Conservation (phyloP, 2,888 invertebrate species). For the Dicyrtomina minuta region DNA sequence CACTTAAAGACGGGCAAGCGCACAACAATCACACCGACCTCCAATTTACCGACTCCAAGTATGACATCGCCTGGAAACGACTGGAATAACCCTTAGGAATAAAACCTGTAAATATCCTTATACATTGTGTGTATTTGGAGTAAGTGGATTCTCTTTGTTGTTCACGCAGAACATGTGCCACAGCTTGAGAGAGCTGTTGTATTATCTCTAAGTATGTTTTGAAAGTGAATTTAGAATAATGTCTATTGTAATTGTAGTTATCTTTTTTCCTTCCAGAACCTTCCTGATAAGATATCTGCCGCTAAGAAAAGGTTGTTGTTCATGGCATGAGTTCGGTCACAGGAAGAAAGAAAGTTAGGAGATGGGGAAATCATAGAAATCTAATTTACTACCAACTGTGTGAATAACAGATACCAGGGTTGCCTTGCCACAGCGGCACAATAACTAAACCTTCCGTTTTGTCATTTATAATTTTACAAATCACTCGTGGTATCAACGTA, state of each 20-base stretch:
- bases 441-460: conserved; percentile 9
- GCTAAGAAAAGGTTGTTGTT: conserved; percentile 9
- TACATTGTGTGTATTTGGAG: background rate
- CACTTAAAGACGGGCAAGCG: too few relatives aligned
- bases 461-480: conserved; percentile 18
- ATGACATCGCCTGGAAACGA: too few relatives aligned
- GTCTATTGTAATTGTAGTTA: background rate
- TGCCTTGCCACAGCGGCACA: conserved; percentile 13
- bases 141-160: background rate
- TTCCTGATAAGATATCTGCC: conserved; percentile 12
- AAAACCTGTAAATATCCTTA: conserved; percentile 21
- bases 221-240: too few relatives aligned
- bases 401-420: conserved; percentile 14
- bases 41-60: too few relatives aligned
- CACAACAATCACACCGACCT: too few relatives aligned
- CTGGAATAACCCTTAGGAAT: conserved; percentile 20
- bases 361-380: background rate
- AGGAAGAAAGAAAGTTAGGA: background rate
- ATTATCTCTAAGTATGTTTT: conserved; percentile 1
- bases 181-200: conserved; percentile 12
- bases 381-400: background rate
- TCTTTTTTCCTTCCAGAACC: background rate
- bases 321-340: background rate
- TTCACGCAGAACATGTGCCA: conserved; percentile 23
- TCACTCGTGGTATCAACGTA: background rate